phyloP scores from a whole-genome alignment of 2,888 invertebrate genomes.

The Hypena proboscidalis region DNA sequence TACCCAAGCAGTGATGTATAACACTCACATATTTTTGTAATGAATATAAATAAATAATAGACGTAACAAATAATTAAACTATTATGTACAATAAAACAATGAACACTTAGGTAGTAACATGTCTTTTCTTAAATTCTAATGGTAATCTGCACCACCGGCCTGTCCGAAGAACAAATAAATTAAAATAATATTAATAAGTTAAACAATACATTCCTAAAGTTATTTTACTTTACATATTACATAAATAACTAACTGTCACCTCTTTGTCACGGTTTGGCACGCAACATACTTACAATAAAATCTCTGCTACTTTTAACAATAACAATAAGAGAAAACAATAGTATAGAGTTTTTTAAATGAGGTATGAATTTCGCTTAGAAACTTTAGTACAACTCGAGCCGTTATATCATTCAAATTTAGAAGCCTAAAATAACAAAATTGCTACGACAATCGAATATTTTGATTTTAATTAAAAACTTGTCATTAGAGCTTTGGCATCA shows the following conservation, averaged over 20 bases:
- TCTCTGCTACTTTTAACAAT: no score
- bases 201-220: slow-evolving; percentile 16
- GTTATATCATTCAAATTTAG: no score
- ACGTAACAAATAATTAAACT: slow-evolving; percentile 20
- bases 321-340: no score
- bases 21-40: no score
- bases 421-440: slow-evolving; percentile 9
- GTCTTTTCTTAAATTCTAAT: slow-evolving; percentile 66
- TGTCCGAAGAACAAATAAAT: slow-evolving; percentile 46
- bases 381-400: no score
- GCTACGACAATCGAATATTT: background rate
- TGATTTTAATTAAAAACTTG: no score
- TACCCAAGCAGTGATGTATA: no score
- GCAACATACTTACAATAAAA: slow-evolving; percentile 13
- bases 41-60: background rate
- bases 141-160: slow-evolving; percentile 86
- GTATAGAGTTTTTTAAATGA: no score
- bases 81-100: slow-evolving; percentile 45
- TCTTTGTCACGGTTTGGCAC: slow-evolving; percentile 7
- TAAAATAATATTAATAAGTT: slow-evolving; percentile 40
- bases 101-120: slow-evolving; percentile 74
- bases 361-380: no score
- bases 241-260: background rate
- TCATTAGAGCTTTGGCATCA: no score
- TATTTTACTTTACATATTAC: slow-evolving; percentile 9